These are phyloP conservation scores for Vanessa atalanta DNA, from an alignment of 1,140 invertebrate genomes.

Conservation along the genomic window DNA sequence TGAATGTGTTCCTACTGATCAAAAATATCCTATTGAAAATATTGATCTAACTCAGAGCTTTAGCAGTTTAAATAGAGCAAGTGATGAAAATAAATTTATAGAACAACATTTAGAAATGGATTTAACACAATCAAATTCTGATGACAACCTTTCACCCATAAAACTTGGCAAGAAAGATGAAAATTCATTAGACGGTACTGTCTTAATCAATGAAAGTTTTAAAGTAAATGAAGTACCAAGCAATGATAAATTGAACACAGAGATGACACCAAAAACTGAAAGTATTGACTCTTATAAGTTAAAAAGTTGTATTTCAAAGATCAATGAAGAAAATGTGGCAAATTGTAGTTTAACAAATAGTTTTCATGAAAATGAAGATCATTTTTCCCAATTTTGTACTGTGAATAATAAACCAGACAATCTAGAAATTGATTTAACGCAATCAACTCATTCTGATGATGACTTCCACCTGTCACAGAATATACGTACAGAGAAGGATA, in stretches of 20 bases:
- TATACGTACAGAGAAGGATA: background rate
- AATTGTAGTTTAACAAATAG: conserved; percentile 37
- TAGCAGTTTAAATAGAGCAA: background rate
- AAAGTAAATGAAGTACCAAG: background rate
- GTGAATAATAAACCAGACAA: background rate
- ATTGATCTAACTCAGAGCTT: conserved; percentile 40
- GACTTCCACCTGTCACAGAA: background rate
- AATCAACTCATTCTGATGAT: conserved; percentile 15
- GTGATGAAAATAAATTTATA: background rate
- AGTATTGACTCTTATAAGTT: background rate
- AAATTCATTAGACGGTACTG: conserved; percentile 46
- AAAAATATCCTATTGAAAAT: conserved; percentile 36
- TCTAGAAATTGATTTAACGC: background rate
- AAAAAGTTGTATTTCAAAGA: too few species aligned
- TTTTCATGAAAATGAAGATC: background rate
- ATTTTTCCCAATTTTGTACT: background rate
- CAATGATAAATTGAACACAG: background rate
- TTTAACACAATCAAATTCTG: conserved; percentile 22
- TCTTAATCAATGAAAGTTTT: conserved; percentile 43
- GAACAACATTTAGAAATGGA: background rate
- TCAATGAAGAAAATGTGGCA: too few species aligned
- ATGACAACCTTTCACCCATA: background rate
- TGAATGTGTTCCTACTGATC: conserved; percentile 53
- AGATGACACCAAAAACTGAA: background rate
- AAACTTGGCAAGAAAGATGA: background rate